Conservation (phyloP, 1,140 invertebrate genomes). For the Drosophila jambulina region DNA sequence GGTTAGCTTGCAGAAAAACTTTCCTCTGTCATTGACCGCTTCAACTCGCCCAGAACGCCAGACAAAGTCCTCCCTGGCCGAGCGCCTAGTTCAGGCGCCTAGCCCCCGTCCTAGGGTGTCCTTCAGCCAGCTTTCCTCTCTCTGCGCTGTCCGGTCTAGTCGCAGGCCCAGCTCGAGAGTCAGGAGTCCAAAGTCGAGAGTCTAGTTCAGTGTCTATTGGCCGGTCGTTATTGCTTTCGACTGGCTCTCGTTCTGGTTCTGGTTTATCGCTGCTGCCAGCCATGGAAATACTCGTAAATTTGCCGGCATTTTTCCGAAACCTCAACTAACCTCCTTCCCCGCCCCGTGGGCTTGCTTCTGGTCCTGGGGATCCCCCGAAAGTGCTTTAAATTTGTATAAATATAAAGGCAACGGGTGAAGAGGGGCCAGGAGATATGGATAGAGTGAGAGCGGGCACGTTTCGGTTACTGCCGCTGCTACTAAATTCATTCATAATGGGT, state of each 20-base stretch:
- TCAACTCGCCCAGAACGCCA: conserved; percentile 46
- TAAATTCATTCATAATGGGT: conserved; percentile 84
- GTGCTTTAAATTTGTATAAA: conserved; percentile 55
- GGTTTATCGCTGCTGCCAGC: conserved; percentile 77
- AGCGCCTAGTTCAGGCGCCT: conserved; percentile 26
- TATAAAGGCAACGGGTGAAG: conserved; percentile 15
- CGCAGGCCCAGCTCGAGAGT: conserved; percentile 21
- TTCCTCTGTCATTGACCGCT: conserved; percentile 79
- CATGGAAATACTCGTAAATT: conserved; percentile 81
- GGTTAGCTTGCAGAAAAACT: conserved; percentile 75
- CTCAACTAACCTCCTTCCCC: conserved; percentile 31
- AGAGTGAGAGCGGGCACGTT: conserved; percentile 53
- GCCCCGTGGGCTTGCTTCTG: neutral
- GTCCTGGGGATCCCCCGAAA: conserved; percentile 26
- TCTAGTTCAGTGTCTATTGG: conserved; percentile 70
- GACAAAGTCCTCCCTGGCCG: conserved; percentile 24
- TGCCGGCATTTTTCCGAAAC: conserved; percentile 48
- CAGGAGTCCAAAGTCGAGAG: conserved; percentile 40
- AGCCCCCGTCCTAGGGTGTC: conserved; percentile 50
- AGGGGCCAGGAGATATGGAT: conserved; percentile 1
- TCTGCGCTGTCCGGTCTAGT: conserved; percentile 23
- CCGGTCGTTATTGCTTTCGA: conserved; percentile 77
- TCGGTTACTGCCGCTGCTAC: conserved; percentile 69
- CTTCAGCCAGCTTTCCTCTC: conserved; percentile 59
- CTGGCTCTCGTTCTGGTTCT: conserved; percentile 57